Percentiles rank a stretch among this genome's conserved stretches.
Evolutionary conservation across 2,113 vertebrate genomes (phyloP).

Genomic region (Castor canadensis): DNA sequence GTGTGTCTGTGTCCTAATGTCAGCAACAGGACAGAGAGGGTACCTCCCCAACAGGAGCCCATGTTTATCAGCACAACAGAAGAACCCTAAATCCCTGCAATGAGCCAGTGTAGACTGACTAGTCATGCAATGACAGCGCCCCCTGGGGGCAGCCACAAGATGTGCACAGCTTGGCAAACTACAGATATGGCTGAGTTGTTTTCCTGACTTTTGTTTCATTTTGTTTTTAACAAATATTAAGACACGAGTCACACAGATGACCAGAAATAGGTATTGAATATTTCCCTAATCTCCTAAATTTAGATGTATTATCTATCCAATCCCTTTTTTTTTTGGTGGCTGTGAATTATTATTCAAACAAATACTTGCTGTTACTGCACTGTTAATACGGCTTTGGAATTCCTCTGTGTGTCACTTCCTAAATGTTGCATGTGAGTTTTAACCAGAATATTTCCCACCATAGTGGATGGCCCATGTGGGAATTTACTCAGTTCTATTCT

Average conservation of each 20-base stretch:
- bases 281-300: not conserved
- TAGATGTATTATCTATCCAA: not conserved
- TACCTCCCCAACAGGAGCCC: not conserved
- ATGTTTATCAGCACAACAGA: not conserved
- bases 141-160: not conserved
- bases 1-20: too few relatives aligned
- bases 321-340: not conserved
- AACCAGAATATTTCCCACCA: not conserved
- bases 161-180: accelerated
- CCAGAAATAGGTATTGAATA: not conserved
- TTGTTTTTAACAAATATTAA: not conserved
- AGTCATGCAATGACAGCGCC: not conserved
- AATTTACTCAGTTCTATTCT: not conserved
- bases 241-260: not conserved
- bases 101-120: not conserved
- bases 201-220: not conserved
- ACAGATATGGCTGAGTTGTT: not conserved
- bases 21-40: not conserved
- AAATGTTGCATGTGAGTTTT: not conserved
- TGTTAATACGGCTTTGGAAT: too few relatives aligned
- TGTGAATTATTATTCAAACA: not conserved
- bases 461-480: not conserved
- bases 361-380: too few relatives aligned
- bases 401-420: too few relatives aligned
- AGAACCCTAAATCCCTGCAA: not conserved